These are phyloP conservation scores for Dione vanillae DNA, from an alignment of 2,888 invertebrate species.

Conservation along the genomic window DNA sequence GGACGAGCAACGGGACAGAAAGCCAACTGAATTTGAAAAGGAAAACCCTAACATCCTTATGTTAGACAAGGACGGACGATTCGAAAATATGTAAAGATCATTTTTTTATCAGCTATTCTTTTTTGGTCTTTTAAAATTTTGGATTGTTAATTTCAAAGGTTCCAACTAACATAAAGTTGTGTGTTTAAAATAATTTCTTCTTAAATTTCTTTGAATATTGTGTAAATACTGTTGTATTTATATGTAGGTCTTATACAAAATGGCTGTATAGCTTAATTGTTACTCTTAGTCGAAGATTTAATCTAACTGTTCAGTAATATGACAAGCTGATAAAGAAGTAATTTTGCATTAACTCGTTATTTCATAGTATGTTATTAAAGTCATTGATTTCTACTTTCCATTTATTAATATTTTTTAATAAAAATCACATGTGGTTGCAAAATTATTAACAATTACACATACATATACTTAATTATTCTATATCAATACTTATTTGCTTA, in stretches of 20 bases:
- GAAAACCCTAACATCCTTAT: conserved; percentile 91
- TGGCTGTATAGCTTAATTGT: background rate
- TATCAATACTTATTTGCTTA: no score
- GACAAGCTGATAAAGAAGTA: no score
- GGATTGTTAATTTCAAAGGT: background rate
- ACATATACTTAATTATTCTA: no score
- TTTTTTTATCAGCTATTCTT: background rate
- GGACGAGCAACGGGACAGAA: conserved; percentile 87
- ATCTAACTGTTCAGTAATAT: no score
- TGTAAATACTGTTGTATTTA: conserved; percentile 9
- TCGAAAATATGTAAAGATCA: conserved; percentile 87
- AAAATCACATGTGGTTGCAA: no score
- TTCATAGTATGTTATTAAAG: no score
- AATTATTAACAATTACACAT: no score
- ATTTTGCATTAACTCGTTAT: no score
- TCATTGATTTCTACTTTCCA: no score
- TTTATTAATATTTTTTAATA: no score
- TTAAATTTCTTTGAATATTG: background rate
- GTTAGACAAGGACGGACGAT: conserved; percentile 89
- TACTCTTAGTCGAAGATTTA: background rate
- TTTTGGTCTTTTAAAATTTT: background rate
- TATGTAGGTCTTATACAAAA: background rate
- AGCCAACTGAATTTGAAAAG: conserved; percentile 90
- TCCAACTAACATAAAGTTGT: no score
- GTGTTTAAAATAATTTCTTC: no score